Base-by-base conservation (phyloP, 2,888 invertebrate species). In the Eretmocerus hayati region DNA sequence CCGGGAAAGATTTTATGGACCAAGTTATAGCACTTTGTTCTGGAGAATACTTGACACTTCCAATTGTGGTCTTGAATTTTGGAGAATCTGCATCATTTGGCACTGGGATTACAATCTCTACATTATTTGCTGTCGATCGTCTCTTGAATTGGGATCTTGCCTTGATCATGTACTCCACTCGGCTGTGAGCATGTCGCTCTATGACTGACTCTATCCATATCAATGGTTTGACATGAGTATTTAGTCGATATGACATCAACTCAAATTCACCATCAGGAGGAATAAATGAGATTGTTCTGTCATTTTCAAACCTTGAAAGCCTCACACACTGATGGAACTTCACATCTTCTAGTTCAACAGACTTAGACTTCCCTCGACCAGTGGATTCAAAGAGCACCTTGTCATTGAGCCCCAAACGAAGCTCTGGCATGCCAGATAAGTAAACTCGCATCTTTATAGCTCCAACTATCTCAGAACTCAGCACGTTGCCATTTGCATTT, bases 171-270 rank as follows among this genome's bases (percentile, higher is more conserved):
- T 94, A 97, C 66, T 97, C 97, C 9, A 99, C 95, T 56, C 97
- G 79, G 48, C 95, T 95, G 72, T 97, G 96, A 11, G 89, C 92
- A 74, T 97, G 95, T 19, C 95, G 81, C 69, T 97, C 97, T 64
- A 97, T 96, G 2, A 95, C 93, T 5, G 96, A 95, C 72, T 99
- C 97, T 53, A 99, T 96, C 97, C 97, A 97, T 66, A 97, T 95
- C 54, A 97, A 73, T 0, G 97, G 97, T 66, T 99, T 97, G 8
- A 89, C 94, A 72, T 95, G 95, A 15, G 96, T 97, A 71, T 93
- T 96, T 30, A 97, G 75, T 46, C 96, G 81, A 71, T 97, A 97
- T 0, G 95, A 95, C 96, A 99, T 99, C 50, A 99, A 75, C 71
- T 99, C 97, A 75, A 99, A 97, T 71, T 97, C 97, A 16, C 97